Evolutionary conservation across 2,888 invertebrate species (phyloP).

Genomic region (Iselma pallidipennis): DNA sequence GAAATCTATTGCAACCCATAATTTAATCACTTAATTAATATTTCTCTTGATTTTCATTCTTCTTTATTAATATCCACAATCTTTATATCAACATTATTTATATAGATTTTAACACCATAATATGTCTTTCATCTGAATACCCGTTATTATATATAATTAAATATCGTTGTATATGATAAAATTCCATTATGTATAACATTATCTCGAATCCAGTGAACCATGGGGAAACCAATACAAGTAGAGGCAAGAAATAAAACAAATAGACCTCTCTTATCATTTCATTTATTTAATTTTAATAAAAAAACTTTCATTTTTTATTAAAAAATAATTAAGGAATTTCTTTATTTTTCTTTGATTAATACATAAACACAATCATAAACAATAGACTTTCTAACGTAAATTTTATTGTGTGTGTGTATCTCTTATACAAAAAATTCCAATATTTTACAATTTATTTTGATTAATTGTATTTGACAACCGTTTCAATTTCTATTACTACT

Average conservation of each 20-base stretch:
- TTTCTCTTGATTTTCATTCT: neutral
- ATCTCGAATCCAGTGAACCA: neutral
- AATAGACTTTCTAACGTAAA: neutral
- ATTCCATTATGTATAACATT: neutral
- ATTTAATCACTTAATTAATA: neutral
- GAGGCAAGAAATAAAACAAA: neutral
- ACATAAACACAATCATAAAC: neutral
- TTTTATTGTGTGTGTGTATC: neutral
- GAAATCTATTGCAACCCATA: neutral
- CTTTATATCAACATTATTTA: neutral
- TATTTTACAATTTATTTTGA: neutral
- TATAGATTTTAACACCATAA: neutral
- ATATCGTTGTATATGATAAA: neutral
- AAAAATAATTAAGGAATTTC: neutral
- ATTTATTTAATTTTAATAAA: neutral
- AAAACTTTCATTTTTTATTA: neutral
- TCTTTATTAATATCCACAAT: neutral
- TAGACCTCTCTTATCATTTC: no score
- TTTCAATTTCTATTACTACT: neutral
- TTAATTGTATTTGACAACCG: neutral
- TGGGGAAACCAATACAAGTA: no score
- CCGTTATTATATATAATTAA: neutral
- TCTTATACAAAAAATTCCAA: neutral
- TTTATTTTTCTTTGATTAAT: neutral
- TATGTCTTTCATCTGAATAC: neutral